A percentile compares a stretch with the other conserved stretches of the same genome.
phyloP scores from a whole-genome alignment of 2,888 invertebrate genomes.

The Psylliodes chrysocephalus region DNA sequence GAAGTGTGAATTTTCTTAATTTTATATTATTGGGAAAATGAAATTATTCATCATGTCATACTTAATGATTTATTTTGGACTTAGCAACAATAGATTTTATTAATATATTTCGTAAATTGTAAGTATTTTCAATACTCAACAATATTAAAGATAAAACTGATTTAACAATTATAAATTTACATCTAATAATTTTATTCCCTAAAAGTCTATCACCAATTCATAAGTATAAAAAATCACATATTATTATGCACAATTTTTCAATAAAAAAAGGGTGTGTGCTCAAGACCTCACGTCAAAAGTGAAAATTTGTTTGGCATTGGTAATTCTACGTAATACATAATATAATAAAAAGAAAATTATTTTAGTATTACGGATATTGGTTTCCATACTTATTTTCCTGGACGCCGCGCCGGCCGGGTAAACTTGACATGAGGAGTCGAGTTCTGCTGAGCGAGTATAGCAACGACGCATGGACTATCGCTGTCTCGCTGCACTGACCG shows the following conservation, averaged over 20 bases:
- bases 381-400: neutral
- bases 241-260: neutral
- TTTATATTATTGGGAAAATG: too few species aligned
- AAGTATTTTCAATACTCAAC: slow-evolving; percentile 26
- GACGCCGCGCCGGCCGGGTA: too few species aligned
- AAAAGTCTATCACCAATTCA: slow-evolving; percentile 38
- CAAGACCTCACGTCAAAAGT: too few species aligned
- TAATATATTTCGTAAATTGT: slow-evolving; percentile 5
- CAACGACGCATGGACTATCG: too few species aligned
- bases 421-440: too few species aligned
- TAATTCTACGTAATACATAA: too few species aligned
- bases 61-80: slow-evolving; percentile 19
- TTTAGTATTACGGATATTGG: neutral
- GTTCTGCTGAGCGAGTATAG: too few species aligned
- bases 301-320: too few species aligned
- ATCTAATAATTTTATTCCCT: slow-evolving; percentile 9
- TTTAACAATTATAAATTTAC: slow-evolving; percentile 30
- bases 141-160: slow-evolving; percentile 30
- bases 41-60: neutral
- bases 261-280: too few species aligned
- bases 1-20: too few species aligned
- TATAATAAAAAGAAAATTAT: neutral
- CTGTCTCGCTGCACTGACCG: too few species aligned
- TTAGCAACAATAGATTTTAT: slow-evolving; percentile 16
- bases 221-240: slow-evolving; percentile 42